These are phyloP conservation scores for Cricetomys ansorgei DNA, from an alignment of 2,113 vertebrate genomes.

Conservation along the genomic window DNA sequence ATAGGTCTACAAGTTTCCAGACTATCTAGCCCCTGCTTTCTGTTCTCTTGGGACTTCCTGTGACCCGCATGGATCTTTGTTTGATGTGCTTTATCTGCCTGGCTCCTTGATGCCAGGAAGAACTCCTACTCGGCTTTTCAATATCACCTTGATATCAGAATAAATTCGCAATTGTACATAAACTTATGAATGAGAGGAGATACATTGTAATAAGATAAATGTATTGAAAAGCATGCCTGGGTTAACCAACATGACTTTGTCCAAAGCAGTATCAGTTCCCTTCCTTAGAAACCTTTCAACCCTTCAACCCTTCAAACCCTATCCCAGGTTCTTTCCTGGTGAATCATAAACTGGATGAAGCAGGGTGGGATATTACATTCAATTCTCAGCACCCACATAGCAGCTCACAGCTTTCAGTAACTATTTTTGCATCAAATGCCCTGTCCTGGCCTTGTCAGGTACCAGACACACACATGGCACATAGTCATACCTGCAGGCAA, in stretches of 20 bases:
- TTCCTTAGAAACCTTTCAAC: background rate
- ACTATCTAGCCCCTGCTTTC: background rate
- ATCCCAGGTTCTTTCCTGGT: background rate
- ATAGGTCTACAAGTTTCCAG: background rate
- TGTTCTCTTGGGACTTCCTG: background rate
- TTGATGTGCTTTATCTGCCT: background rate
- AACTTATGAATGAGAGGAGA: background rate
- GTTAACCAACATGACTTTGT: background rate
- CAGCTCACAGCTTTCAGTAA: background rate
- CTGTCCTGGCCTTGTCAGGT: background rate
- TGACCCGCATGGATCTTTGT: background rate
- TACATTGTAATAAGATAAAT: background rate
- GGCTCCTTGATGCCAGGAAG: background rate
- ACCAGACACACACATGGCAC: no score
- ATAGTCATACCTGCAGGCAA: background rate
- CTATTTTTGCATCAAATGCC: background rate
- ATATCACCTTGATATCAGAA: background rate
- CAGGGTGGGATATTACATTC: background rate
- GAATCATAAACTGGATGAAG: background rate
- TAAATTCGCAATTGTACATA: background rate
- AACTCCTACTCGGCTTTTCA: background rate
- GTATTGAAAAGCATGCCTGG: background rate
- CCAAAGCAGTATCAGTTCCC: background rate
- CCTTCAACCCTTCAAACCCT: background rate
- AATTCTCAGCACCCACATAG: background rate